Percentiles rank a stretch among this genome's conserved stretches.
Conservation (phyloP, 2,888 invertebrate genomes). For the Lumbricus terrestris region DNA sequence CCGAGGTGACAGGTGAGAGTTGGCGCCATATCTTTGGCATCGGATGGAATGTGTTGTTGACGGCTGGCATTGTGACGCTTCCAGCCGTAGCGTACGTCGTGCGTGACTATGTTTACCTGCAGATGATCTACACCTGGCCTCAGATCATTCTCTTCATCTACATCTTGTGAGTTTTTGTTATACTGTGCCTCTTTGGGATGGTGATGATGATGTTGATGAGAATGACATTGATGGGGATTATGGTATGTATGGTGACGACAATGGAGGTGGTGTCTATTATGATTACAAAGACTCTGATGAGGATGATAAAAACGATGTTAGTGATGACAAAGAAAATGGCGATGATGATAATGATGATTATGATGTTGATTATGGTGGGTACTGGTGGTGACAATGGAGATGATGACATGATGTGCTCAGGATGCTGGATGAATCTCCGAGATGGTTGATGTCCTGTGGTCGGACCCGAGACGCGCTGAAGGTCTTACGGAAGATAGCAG, state of each 20-base stretch:
- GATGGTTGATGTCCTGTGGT: slow-evolving; percentile 34
- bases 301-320: neutral
- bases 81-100: slow-evolving; percentile 34
- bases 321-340: neutral
- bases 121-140: slow-evolving; percentile 36
- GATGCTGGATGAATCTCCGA: slow-evolving; percentile 36
- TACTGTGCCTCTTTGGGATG: neutral
- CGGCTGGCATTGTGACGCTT: slow-evolving; percentile 30
- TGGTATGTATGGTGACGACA: neutral
- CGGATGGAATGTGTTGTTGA: slow-evolving; percentile 16
- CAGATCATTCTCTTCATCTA: slow-evolving; percentile 26
- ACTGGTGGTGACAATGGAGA: too few relatives aligned
- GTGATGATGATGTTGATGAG: neutral
- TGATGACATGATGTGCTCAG: slow-evolving; percentile 13
- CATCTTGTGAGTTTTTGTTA: slow-evolving; percentile 29
- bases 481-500: slow-evolving; percentile 25
- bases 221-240: neutral
- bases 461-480: slow-evolving; percentile 27
- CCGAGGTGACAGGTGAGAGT: slow-evolving; percentile 30
- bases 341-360: neutral
- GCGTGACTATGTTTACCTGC: slow-evolving; percentile 30
- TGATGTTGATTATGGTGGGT: too few relatives aligned
- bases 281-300: too few relatives aligned
- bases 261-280: neutral
- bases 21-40: slow-evolving; percentile 28